A percentile compares a stretch with the other conserved stretches of the same genome.
These are phyloP conservation scores for Zoanthus sociatus DNA, from an alignment of 92 coral and sea anemone species.

Conservation along the genomic window DNA sequence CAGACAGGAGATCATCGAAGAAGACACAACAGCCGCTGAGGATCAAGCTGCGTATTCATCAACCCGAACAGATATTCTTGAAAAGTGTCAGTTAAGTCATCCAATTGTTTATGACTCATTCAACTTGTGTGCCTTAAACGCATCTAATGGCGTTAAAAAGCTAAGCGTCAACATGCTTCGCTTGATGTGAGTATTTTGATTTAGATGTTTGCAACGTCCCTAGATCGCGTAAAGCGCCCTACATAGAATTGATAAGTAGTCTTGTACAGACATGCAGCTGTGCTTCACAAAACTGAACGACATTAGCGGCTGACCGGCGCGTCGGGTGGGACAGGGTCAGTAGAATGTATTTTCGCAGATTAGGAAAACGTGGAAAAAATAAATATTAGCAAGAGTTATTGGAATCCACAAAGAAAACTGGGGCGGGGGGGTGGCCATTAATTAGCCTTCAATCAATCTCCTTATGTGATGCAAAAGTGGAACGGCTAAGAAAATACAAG, in stretches of 20 bases:
- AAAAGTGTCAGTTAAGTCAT: conserved; percentile 56
- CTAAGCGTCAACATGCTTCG: conserved; percentile 42
- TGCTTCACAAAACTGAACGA: neutral
- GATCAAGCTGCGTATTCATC: conserved; percentile 50
- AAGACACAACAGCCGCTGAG: conserved; percentile 7
- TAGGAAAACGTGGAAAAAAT: conserved; percentile 23
- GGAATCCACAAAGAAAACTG: neutral
- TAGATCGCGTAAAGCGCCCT: conserved; percentile 34
- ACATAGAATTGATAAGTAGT: conserved; percentile 23
- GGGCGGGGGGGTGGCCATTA: neutral
- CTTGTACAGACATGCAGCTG: conserved; percentile 51
- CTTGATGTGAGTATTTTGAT: conserved; percentile 51
- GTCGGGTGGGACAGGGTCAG: conserved; percentile 11
- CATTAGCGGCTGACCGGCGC: neutral
- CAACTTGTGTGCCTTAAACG: conserved; percentile 55
- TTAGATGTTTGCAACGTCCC: conserved; percentile 35
- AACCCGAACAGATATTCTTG: conserved; percentile 12
- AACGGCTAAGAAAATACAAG: too few species aligned
- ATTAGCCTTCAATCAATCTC: too few species aligned
- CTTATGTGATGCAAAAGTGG: too few species aligned
- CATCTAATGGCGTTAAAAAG: conserved; percentile 38
- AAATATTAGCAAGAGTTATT: conserved; percentile 18
- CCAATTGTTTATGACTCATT: conserved; percentile 55
- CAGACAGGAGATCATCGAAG: conserved; percentile 12
- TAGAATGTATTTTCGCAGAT: conserved; percentile 24